These are phyloP conservation scores for Peromyscus eremicus DNA, from an alignment of 2,797 vertebrate genomes.

Conservation along the genomic window DNA sequence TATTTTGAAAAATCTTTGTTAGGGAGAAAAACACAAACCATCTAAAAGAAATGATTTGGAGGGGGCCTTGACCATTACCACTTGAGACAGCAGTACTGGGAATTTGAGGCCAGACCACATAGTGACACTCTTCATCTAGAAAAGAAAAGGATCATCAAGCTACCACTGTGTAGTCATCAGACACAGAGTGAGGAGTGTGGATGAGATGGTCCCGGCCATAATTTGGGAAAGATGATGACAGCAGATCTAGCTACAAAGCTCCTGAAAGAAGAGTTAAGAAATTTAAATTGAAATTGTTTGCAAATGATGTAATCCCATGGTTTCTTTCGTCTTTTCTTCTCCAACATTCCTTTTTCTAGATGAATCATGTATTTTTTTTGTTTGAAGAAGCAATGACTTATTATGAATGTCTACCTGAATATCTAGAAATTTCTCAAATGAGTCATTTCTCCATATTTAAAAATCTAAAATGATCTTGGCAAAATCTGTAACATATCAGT, in stretches of 20 bases:
- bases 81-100: not conserved
- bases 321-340: conserved; percentile 43
- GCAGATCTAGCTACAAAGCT: conserved; percentile 34
- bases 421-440: conserved; percentile 24
- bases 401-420: conserved; percentile 28
- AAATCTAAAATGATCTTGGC: conserved; percentile 18
- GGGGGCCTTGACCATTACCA: not conserved
- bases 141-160: not conserved
- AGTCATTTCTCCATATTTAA: conserved; percentile 13
- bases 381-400: conserved; percentile 14
- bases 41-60: not conserved
- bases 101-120: not conserved
- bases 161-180: not conserved
- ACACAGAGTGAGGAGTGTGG: not conserved
- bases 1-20: conserved; percentile 51
- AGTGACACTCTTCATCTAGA: not conserved
- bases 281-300: conserved; percentile 51
- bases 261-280: not conserved
- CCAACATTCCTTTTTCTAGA: conserved; percentile 52
- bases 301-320: conserved; percentile 2
- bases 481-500: not conserved
- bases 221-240: not conserved
- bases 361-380: conserved; percentile 33
- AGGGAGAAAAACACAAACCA: not conserved
- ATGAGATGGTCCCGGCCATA: not conserved